Base-by-base conservation (phyloP, 2,797 vertebrate genomes). In the Lepus oiostolus region DNA sequence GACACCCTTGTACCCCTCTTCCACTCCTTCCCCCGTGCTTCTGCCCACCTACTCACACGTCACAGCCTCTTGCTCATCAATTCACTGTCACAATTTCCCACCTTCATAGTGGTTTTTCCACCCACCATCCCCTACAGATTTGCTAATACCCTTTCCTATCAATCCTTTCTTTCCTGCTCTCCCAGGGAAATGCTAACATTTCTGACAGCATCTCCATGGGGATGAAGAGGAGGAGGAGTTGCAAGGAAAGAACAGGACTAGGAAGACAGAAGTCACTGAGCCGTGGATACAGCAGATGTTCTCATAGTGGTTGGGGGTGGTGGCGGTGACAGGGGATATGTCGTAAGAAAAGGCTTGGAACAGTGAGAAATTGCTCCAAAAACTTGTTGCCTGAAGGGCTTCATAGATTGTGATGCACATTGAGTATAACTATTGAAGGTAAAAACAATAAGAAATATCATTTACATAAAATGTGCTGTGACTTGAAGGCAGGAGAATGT, bases 171-270 rank as follows among this genome's bases (percentile, higher is more conserved):
- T 79, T 60, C 65, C 54, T 30, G 54, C 63, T 91, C 60, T 96
- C 93, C 92, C 50, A 74, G 96, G 85, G 93, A 88, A 82, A 79
- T 4, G 2, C 92, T 87, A 90, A 90, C 95, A 87, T 85, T 95
- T 94, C 97, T 96, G 97, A 95, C 94, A 96, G 95, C 83, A 96
- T 96, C 92, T 94, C 96, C 95, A 90, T 96, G 95, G 94, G 94
- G 62, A 97, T 92, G 86, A 95, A 92, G 71, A 96, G 83, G 93
- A 96, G 95, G 94, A 92, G 93, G 93, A 88, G 94, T 35, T 84
- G 28, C 32, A 12, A 76, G n/a, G 6, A 52, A 83, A 75, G 76
- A 83, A 72, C 71, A n/a, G 88, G 47, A 81, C 63, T 79, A 28
- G 47, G 63, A 83, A 93, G 58, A 88, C 90, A 85, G 85, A 80